Evolutionary conservation across 1,140 invertebrate genomes (phyloP), one percentile per base, ranked within the genome.

Genomic region (Sminthurinus signatus): DNA sequence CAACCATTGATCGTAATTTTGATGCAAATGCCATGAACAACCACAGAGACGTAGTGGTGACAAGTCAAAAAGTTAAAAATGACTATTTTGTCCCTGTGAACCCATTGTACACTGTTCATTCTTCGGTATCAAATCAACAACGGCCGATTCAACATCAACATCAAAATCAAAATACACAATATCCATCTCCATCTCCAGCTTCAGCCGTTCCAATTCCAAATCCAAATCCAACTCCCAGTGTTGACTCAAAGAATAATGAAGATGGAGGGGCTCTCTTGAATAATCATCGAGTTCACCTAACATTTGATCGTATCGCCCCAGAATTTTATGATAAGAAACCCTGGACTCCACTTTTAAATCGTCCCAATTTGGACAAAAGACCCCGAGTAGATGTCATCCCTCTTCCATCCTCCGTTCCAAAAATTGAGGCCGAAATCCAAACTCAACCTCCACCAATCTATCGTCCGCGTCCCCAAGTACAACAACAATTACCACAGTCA

Each of bases 241-340:
- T 14, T 23, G 25, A 25, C 25, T 12, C 23, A 54, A 19, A 5
- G 21, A 54, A 25, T 4, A 14, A 14, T 28, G n/a, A n/a, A n/a
- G n/a, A n/a, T n/a, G n/a, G n/a, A n/a, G n/a, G n/a, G n/a, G n/a
- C n/a, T n/a, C n/a, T n/a, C n/a, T n/a, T n/a, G n/a, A 42, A 42
- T 27, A 65, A 60, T 21, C 64, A 65, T 27, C 44, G 48, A 12
- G 39, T 51, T 21, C 66, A 64, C 17, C 44, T 64, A 36, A 64
- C 66, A 29, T 67, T 67, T 44, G 66, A 68, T 32, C 57, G 62
- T 10, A 62, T 68, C 14, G 29, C 63, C 19, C 69, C 65, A 42
- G 65, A 68, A 21, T 71, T 57, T 50, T 71, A 71, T 46, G 69
- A 71, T 54, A 63, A 65, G 29, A 62, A 66, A 17, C 69, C 69